Evolutionary conservation across 2,888 invertebrate genomes (phyloP).

Genomic region (Therioaphis trifolii): DNA sequence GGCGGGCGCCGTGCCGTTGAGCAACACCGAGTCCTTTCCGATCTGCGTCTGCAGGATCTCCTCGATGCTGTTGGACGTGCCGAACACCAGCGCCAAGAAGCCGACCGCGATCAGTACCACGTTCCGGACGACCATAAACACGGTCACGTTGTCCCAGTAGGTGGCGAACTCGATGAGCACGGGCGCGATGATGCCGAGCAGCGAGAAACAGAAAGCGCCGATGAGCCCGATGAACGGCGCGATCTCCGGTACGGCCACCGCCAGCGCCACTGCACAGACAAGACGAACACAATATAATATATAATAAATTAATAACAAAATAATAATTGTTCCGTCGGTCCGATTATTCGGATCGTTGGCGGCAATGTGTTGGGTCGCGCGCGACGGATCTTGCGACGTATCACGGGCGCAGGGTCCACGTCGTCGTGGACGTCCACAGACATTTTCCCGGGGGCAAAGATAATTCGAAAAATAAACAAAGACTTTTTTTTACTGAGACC

Average conservation of each 20-base stretch:
- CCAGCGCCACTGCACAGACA: conserved; percentile 74
- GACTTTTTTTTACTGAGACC: no score
- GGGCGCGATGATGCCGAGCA: conserved; percentile 89
- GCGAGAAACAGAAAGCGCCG: conserved; percentile 92
- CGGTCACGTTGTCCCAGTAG: conserved; percentile 84
- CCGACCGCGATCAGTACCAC: conserved; percentile 81
- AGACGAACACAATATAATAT: no score
- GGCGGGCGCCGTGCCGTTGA: neutral
- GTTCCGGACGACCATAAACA: conserved; percentile 84
- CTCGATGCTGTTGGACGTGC: conserved; percentile 77
- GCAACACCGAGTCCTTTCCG: no score
- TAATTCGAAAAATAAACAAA: no score
- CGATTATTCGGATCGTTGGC: no score
- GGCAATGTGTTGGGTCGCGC: conserved; percentile 72
- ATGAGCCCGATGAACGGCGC: conserved; percentile 91
- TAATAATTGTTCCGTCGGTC: no score
- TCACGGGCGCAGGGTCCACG: no score
- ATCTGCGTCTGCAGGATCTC: conserved; percentile 72
- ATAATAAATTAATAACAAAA: no score
- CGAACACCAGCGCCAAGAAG: conserved; percentile 83
- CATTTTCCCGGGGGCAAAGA: no score
- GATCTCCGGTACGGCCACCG: conserved; percentile 88
- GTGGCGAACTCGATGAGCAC: conserved; percentile 86
- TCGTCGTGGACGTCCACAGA: no score
- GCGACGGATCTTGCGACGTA: no score